A percentile compares a stretch with the other conserved stretches of the same genome.
These are phyloP conservation scores for Meandrusa payeni DNA, from an alignment of 2,888 invertebrate species.

Conservation along the genomic window DNA sequence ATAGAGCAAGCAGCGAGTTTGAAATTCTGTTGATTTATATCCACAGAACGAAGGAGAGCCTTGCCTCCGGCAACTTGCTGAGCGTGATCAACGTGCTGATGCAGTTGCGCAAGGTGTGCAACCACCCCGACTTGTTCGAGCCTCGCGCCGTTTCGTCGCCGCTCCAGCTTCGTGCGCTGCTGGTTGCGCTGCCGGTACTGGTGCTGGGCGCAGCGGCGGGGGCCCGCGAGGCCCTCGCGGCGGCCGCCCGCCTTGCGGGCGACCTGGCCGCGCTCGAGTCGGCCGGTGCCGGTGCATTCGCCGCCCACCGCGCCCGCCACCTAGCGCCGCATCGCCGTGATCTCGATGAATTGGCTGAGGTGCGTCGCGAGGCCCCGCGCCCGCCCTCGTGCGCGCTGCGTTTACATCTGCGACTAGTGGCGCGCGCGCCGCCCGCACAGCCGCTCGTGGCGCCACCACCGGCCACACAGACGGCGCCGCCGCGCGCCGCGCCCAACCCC, in stretches of 20 bases:
- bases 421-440: constrained; percentile 40
- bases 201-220: constrained; percentile 84
- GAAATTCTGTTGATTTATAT: no score
- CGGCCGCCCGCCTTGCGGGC: constrained; percentile 86
- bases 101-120: constrained; percentile 98
- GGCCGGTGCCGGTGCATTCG: constrained; percentile 89
- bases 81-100: constrained; percentile 98
- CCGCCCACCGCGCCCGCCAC: constrained; percentile 89
- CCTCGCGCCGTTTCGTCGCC: constrained; percentile 96
- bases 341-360: constrained; percentile 74
- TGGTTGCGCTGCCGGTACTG: constrained; percentile 86
- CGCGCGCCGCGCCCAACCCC: constrained; percentile 52
- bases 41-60: constrained; percentile 96
- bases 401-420: constrained; percentile 73
- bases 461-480: constrained; percentile 72
- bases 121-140: constrained; percentile 99
- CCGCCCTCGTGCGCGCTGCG: constrained; percentile 81
- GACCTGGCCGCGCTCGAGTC: constrained; percentile 83
- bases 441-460: constrained; percentile 42
- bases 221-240: constrained; percentile 83
- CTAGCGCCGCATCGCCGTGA: constrained; percentile 83
- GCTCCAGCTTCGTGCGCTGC: constrained; percentile 92
- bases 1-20: no score
- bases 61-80: constrained; percentile 95
- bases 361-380: constrained; percentile 84